Evolutionary conservation across 2,888 invertebrate species (phyloP).

Genomic region (Sepiola atlantica): DNA sequence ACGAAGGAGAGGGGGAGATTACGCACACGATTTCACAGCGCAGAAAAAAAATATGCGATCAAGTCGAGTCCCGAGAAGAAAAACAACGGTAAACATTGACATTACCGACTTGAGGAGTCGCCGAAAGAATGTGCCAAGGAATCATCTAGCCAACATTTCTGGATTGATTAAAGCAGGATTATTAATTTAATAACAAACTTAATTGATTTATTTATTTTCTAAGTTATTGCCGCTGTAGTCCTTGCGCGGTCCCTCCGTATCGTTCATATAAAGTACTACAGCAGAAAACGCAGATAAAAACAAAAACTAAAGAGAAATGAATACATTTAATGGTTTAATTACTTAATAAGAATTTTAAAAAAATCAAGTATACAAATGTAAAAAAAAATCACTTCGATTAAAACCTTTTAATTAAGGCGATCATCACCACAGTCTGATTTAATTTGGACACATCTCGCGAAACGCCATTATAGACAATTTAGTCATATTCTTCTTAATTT

Average conservation of each 20-base stretch:
- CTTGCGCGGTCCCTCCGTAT: too few relatives aligned
- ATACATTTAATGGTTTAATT: not conserved
- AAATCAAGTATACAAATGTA: not conserved
- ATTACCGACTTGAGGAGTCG: not conserved
- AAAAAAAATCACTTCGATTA: not conserved
- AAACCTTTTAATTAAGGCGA: not conserved
- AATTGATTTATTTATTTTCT: not conserved
- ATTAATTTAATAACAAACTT: not conserved
- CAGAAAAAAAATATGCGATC: slow-evolving; percentile 23
- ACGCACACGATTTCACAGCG: not conserved
- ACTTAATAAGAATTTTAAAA: not conserved
- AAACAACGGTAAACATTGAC: not conserved
- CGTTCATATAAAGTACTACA: not conserved
- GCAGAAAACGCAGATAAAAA: not conserved
- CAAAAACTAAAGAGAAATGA: not conserved
- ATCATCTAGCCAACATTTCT: not conserved
- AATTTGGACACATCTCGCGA: not conserved
- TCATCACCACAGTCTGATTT: not conserved
- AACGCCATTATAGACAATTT: not conserved
- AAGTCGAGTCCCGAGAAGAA: not conserved
- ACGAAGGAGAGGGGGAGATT: not conserved
- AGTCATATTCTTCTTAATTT: not conserved
- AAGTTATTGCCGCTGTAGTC: too few relatives aligned
- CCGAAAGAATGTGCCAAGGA: not conserved
- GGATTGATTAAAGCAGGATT: not conserved